Percentiles rank a stretch among this genome's conserved stretches.
Conservation (phyloP, 2,888 invertebrate species). For the Cheilosia impressa region DNA sequence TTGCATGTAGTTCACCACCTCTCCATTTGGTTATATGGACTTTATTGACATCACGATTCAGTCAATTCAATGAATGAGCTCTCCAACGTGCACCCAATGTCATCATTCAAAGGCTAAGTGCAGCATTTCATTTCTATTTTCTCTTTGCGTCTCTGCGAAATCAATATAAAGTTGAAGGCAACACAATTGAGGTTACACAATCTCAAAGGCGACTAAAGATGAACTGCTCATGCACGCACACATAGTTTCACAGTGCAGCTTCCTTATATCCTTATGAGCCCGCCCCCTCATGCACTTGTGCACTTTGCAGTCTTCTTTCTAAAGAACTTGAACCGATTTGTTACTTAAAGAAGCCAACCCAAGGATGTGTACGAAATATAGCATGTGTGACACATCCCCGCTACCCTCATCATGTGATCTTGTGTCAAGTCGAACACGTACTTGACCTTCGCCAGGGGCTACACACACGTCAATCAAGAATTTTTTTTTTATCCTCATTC, state of each 20-base stretch:
- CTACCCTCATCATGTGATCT: not conserved
- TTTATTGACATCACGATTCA: not conserved
- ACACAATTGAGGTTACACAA: constrained; percentile 43
- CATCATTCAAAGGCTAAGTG: constrained; percentile 19
- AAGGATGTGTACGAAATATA: not conserved
- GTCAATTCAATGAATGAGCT: not conserved
- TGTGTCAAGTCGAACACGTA: constrained; percentile 37
- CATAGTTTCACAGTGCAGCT: not conserved
- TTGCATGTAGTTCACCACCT: too few relatives aligned
- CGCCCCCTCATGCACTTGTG: not conserved
- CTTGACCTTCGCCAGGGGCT: constrained; percentile 34
- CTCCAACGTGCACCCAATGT: not conserved
- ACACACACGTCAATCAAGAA: constrained; percentile 9
- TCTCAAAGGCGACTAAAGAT: constrained; percentile 10
- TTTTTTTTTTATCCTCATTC: constrained; percentile 36
- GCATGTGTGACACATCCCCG: constrained; percentile 2
- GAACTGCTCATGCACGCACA: not conserved
- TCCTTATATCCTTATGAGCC: not conserved
- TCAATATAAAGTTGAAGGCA: constrained; percentile 33
- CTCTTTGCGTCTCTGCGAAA: constrained; percentile 9
- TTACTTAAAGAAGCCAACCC: not conserved
- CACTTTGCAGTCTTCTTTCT: not conserved
- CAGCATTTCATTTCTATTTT: not conserved
- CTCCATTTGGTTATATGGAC: too few relatives aligned
- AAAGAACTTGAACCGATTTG: constrained; percentile 5